Base-by-base conservation (phyloP, 2,888 invertebrate genomes). In the Rhimphoctona megacephalus region DNA sequence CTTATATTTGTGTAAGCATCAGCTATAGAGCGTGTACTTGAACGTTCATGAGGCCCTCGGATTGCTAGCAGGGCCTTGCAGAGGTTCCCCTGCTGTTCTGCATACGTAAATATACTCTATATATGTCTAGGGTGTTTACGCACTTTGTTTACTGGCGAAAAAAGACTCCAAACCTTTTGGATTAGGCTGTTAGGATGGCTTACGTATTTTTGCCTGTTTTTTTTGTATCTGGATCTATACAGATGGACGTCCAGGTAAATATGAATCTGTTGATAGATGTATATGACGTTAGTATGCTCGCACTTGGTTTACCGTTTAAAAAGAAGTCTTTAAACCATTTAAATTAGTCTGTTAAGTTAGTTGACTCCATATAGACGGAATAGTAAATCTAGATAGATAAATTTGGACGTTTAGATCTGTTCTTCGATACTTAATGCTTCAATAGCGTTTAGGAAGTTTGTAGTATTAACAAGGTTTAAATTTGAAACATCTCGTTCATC, bases 21-120 rank as follows among this genome's bases (percentile, higher is more conserved):
- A 25, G 54, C 78, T 54, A 69, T 39, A 78, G 66, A 61, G 43
- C 30, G 57, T 52, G 49, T 64, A 73, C 49, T 81, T 64, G 46
- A 64, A 57, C 49, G 54, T 33, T 57, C 67, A 61, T 49, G 22
- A 74, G 46, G 83, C 67, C 79, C 66, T 83, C 66, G 72, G 22
- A 73, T 72, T 61, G 66, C 83, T 30, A 52, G 83, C 61, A 57
- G 72, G 52, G 52, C 49, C 36, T 77, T n/a, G 14, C 70, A 39
- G 46, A 67, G 57, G 46, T 33, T 25, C 46, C 61, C 36, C n/a
- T 66, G 52, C 14, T 43, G 46, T 49, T 49, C 49, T 22, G n/a
- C 33, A 33, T 77, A 61, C 57, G 57, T 57, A 30, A 66, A 64
- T 77, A 54, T 9, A 66, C 22, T 5, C 57, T 25, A 9, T 36